phyloP scores from a whole-genome alignment of 2,888 invertebrate species.

The Ectropis crepuscularia region DNA sequence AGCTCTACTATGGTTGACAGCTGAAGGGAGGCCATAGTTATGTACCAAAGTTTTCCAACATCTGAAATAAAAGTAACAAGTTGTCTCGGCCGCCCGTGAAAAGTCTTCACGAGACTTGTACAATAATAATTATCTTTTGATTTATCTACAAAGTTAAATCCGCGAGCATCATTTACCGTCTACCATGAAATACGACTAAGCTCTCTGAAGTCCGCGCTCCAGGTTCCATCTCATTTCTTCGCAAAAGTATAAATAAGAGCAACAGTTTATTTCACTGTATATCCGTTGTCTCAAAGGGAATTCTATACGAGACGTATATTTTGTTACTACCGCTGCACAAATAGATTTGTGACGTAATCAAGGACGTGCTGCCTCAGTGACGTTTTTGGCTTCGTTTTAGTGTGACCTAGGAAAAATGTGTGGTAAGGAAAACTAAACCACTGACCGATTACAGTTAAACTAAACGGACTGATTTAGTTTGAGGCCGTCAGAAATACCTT shows the following conservation, averaged over 20 bases:
- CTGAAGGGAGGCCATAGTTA: not conserved
- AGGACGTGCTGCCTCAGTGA: conserved; percentile 5
- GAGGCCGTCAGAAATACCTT: no score
- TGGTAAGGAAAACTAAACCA: no score
- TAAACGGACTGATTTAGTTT: no score
- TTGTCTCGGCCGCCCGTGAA: conserved; percentile 20
- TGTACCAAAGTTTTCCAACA: not conserved
- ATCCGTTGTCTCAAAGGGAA: conserved; percentile 33
- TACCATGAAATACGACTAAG: conserved; percentile 44
- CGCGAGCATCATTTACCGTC: conserved; percentile 46
- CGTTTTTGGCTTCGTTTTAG: conserved; percentile 7
- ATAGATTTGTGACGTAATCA: conserved; percentile 23
- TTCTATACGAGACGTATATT: conserved; percentile 25
- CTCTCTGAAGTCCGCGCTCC: conserved; percentile 27
- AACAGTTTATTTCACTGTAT: conserved; percentile 31
- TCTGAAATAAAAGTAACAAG: conserved; percentile 30
- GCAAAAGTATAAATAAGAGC: conserved; percentile 32
- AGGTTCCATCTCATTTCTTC: conserved; percentile 33
- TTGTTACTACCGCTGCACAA: conserved; percentile 27
- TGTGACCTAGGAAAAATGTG: not conserved
- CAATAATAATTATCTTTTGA: conserved; percentile 56
- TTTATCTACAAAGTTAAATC: conserved; percentile 57
- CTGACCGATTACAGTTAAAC: no score
- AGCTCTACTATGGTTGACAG: not conserved
- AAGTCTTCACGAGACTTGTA: conserved; percentile 39